phyloP scores from a whole-genome alignment of 2,888 invertebrate species.

The Nemotelus pantherinus region DNA sequence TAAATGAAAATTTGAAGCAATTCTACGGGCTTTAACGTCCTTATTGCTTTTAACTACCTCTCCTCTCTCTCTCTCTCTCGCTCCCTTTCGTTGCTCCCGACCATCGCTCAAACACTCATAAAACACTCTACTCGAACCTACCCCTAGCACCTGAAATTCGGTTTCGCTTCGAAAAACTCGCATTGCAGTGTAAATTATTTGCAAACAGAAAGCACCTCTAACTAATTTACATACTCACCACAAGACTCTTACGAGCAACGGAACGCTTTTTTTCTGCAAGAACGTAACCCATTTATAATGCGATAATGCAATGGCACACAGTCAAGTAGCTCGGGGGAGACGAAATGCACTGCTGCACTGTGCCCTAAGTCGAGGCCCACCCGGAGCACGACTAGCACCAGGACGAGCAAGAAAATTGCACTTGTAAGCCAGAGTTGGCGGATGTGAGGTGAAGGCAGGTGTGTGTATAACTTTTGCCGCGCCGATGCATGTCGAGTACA shows the following conservation, averaged over 20 bases:
- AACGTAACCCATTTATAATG: slow-evolving; percentile 39
- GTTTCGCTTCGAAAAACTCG: slow-evolving; percentile 17
- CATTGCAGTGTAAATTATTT: slow-evolving; percentile 41
- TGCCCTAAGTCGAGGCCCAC: no score
- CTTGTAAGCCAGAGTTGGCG: not conserved
- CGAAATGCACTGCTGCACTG: not conserved
- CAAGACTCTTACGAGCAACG: slow-evolving; percentile 27
- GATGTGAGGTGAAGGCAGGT: not conserved
- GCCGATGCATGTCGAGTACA: slow-evolving; percentile 53
- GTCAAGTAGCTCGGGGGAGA: slow-evolving; percentile 15
- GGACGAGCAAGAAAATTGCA: not conserved
- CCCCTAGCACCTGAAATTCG: slow-evolving; percentile 14
- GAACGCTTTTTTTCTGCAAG: slow-evolving; percentile 14
- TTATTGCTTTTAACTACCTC: no score
- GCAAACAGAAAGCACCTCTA: slow-evolving; percentile 39
- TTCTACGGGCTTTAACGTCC: no score
- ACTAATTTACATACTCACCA: slow-evolving; percentile 44
- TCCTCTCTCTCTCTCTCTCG: no score
- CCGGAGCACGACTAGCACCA: no score
- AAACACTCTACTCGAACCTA: no score
- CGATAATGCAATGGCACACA: slow-evolving; percentile 25
- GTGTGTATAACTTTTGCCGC: slow-evolving; percentile 18
- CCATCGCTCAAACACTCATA: no score
- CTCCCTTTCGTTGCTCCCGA: no score
- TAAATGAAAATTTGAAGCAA: no score